Evolutionary conservation across 2,113 vertebrate species (phyloP).

Genomic region (Gorilla gorilla): DNA sequence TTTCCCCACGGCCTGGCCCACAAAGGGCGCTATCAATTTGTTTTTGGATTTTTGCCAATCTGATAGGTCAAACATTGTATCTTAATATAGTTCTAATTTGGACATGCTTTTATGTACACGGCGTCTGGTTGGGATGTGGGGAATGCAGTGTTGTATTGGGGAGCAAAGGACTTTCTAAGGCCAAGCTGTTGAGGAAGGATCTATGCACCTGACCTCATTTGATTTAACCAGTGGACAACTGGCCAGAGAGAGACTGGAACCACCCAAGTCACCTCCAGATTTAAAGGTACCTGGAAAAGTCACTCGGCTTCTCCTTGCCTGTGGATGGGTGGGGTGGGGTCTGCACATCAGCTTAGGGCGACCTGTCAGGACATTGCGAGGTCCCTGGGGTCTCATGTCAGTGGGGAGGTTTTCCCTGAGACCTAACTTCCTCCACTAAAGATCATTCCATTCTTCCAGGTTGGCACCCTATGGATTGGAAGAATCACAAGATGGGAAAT

Average conservation of each 20-base stretch:
- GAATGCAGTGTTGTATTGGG: neutral
- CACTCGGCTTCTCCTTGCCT: neutral
- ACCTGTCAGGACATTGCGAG: neutral
- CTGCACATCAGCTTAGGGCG: neutral
- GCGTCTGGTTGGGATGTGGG: neutral
- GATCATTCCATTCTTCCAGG: neutral
- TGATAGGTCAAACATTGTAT: conserved; percentile 47
- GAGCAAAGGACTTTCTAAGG: conserved; percentile 1
- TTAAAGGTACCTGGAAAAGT: neutral
- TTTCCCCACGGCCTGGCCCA: conserved; percentile 28
- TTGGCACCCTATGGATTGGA: neutral
- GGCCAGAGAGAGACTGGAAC: neutral
- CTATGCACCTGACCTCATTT: neutral
- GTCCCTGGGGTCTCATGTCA: neutral
- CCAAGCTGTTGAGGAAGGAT: neutral
- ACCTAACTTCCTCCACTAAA: neutral
- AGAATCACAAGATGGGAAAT: neutral
- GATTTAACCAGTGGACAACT: neutral
- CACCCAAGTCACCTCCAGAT: neutral
- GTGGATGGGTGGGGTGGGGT: neutral
- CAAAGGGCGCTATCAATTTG: neutral
- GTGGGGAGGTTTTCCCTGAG: neutral
- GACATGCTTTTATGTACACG: conserved; percentile 32
- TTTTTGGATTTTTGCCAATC: conserved; percentile 13
- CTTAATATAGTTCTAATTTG: conserved; percentile 35